Base-by-base conservation (phyloP, 1,140 invertebrate genomes). In the Heliconius melpomene region DNA sequence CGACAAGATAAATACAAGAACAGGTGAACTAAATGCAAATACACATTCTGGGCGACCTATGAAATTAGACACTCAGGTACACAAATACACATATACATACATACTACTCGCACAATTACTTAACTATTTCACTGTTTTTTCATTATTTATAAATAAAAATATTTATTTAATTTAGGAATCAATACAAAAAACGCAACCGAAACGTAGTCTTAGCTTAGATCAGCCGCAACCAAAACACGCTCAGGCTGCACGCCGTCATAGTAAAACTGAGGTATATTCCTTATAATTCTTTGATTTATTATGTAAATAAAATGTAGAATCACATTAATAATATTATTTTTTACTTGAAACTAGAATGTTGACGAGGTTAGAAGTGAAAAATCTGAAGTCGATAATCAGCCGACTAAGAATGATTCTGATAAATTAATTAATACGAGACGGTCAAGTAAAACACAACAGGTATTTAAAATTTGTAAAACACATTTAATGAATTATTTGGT, bases 1-100 rank as follows among this genome's bases (percentile, higher is more conserved):
- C 86, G 91, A 90, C 78, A 87, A 83, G 77, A 83, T 85, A 83
- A 85, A 79, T 80, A 79, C 86, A 85, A 88, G 87, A 79, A 77
- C 84, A 82, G 79, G 85, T 40, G 84, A 93, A 88, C 85, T 83
- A 83, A 84, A 89, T 85, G 89, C 90, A 82, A 86, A 88, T 79
- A 84, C 84, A 83, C 83, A 88, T 79, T 87, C 88, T 71, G 86
- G 90, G 91, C 91, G 88, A 90, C 89, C 86, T 87, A 88, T 89
- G 86, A 89, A 91, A 88, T 86, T 87, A 87, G 83, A 93, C 81
- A 92, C 90, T 87, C 88, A 94, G 92, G 92, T 94, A 93, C 85
- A 90, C 77, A 81, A 78, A 86, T 73, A 86, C 78, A 83, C 20
- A 83, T 13, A 74, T 78, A 84, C 60, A 74, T 78, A 84, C 60